Base-by-base conservation (phyloP, 2,797 vertebrate genomes). In the Delichon dasypus region DNA sequence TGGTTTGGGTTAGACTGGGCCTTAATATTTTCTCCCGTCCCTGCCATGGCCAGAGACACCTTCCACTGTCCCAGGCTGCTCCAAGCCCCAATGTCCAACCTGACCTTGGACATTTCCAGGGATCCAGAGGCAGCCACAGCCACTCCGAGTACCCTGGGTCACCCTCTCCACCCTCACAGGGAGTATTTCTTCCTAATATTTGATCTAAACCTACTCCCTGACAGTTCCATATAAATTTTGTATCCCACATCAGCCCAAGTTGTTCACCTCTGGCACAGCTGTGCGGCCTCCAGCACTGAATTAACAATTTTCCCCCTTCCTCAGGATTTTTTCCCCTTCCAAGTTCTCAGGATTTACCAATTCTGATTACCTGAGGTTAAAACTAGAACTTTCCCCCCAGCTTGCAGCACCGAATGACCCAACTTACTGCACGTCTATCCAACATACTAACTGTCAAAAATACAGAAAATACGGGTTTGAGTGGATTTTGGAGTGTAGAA, bases 11-110 rank as follows among this genome's bases (percentile, higher is more conserved):
- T 42, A 34, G 20, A 13, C 25, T 7, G 9, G 10, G 18, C 15
- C 11, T 40, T 3, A 74, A 1, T 42, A 66, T 2, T 20, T 9
- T 2, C 3, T 66, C 0, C 38, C 38, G 8, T 1, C 32, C 27
- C 27, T 51, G 51, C 19, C 58, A 23, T 14, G 75, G n/a, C 75
- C 75, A 88, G 76, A 38, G 45, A 45, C 75, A 38, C 53, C 53
- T 80, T 0, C 38, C 76, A 45, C 45, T 7, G 4, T 10, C 11
- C 38, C 60, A 65, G 45, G 48, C 38, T 32, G 30, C 22, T 36
- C 36, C 81, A 3, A 32, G 38, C 16, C 32, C 15, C 3, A 11
- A 5, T 23, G 32, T 30, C 67, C 78, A 82, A 0, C 55, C 77
- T 55, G 70, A 34, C 70, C 48, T 60, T 27, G 86, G 48, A 1